Percentiles rank a stretch among this genome's conserved stretches.
Evolutionary conservation across 2,113 vertebrate genomes (phyloP).

Genomic region (Odocoileus hemionus): DNA sequence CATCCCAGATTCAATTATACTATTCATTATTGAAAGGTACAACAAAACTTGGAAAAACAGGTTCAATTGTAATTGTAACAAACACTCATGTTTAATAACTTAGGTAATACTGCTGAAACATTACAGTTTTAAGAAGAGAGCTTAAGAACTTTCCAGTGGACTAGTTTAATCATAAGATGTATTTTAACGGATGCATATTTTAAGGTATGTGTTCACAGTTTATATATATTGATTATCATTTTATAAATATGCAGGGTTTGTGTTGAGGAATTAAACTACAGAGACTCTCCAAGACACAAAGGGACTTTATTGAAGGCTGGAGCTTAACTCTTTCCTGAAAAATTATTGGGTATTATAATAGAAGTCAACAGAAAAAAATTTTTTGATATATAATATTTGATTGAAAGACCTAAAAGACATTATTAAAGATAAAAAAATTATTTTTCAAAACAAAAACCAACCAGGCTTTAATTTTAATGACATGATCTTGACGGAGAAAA

Average conservation of each 20-base stretch:
- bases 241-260: not conserved
- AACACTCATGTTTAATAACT: not conserved
- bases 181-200: conserved; percentile 5
- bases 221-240: not conserved
- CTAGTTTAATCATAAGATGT: not conserved
- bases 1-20: not conserved
- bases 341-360: not conserved
- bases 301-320: not conserved
- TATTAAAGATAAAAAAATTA: not conserved
- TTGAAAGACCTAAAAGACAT: conserved; percentile 12
- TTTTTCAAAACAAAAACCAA: not conserved
- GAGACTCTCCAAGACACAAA: not conserved
- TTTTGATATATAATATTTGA: not conserved
- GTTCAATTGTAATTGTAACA: not conserved
- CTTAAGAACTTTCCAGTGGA: not conserved
- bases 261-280: not conserved
- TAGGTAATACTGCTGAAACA: not conserved
- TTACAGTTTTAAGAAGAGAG: not conserved
- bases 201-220: not conserved
- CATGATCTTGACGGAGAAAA: not conserved
- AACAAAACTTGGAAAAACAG: not conserved
- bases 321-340: not conserved
- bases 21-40: not conserved
- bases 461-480: conserved; percentile 1
- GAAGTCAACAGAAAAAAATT: conserved; percentile 1